These are phyloP conservation scores for Acanthaster planci DNA, from an alignment of 35 echinoderm and acorn worm genomes.

Conservation along the genomic window DNA sequence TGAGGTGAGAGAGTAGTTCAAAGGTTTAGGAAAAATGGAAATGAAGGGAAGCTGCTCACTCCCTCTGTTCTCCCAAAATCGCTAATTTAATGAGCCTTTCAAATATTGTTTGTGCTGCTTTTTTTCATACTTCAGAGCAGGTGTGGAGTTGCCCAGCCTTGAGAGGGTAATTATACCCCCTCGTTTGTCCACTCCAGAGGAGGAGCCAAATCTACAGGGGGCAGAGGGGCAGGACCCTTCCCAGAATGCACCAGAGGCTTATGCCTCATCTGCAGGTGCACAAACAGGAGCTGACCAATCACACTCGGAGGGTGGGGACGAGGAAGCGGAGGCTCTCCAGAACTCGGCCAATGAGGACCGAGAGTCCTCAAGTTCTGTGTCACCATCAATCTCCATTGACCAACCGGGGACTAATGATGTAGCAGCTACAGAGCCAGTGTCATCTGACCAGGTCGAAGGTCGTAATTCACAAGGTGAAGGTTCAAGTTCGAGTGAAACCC, in stretches of 20 bases:
- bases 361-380: neutral
- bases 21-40: neutral
- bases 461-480: neutral
- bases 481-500: neutral
- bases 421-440: neutral
- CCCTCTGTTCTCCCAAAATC: too few relatives aligned
- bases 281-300: neutral
- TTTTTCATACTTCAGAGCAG: neutral
- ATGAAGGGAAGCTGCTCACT: too few relatives aligned
- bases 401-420: neutral
- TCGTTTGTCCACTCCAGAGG: neutral
- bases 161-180: neutral
- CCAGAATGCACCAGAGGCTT: neutral
- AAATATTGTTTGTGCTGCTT: neutral
- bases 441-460: neutral
- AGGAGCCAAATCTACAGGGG: neutral
- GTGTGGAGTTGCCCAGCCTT: slow-evolving; percentile 11
- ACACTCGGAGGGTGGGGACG: neutral
- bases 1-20: slow-evolving; percentile 20
- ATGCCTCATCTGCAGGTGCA: neutral
- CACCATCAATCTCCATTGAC: neutral
- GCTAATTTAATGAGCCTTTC: too few relatives aligned
- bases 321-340: neutral
- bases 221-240: slow-evolving; percentile 22
- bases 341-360: neutral